Base-by-base conservation (phyloP, 2,888 invertebrate genomes). In the Cheilosia grossa region DNA sequence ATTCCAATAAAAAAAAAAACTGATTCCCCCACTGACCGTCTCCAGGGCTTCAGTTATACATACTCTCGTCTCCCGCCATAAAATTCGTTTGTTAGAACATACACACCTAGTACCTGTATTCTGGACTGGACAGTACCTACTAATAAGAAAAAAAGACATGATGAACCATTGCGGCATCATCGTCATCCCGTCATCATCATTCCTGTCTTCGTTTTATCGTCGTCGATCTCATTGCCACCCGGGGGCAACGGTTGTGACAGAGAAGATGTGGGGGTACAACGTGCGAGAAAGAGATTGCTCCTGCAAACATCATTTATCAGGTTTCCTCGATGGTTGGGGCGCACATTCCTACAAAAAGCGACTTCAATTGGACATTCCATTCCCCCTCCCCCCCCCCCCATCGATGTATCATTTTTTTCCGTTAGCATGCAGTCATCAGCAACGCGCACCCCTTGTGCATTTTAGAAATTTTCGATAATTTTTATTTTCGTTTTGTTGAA, bases 401-500 rank as follows among this genome's bases (percentile, higher is more conserved):
- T 47, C 78, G 63, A 15, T 42, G n/a, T 30, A 44, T 64, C 58
- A 54, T 75, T 56, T 56, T 30, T 70, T 19, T 40, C 44, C 72
- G 49, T 64, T 64, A 59, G 40, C 42, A 67, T 78, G 59, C 73
- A 67, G 61, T 67, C 78, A 72, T 67, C 78, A 72, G 72, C 64
- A 37, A 64, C 70, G 58, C 58, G 73, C 78, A 73, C 78, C 78
- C 78, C 58, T 78, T 67, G 66, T 73, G 78, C 78, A 82, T 78
- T 82, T 78, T 78, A 67, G 67, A 82, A 73, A 56, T 67, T 77
- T 78, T 78, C 82, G 56, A 81, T 69, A 81, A 81, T 75, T 75
- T 75, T 81, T 61, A 33, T 67, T 73, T 67, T 53, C 13, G 44
- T 82, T 58, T 66, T 58, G 17, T 66, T 72, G 6, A 49, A 15